These are phyloP conservation scores for Chondrilla cf. caribensis DNA, from an alignment of 37 sponge, comb jelly and placozoan genomes.

Conservation along the genomic window DNA sequence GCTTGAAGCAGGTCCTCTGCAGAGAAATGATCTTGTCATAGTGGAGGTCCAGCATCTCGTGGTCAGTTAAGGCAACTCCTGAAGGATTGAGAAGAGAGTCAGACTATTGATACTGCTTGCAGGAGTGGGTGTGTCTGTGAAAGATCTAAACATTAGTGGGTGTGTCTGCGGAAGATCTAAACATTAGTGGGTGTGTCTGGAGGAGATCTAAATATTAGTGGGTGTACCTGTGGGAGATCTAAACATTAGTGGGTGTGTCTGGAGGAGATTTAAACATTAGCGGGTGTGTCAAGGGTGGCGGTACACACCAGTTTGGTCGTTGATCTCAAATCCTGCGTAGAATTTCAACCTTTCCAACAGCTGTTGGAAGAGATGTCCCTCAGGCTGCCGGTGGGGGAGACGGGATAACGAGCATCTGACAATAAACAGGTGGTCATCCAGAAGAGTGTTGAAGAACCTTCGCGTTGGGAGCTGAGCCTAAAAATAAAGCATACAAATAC, in stretches of 20 bases:
- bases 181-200: too few relatives aligned
- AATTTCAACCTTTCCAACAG: slow-evolving; percentile 86
- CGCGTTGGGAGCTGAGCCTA: slow-evolving; percentile 89
- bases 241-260: too few relatives aligned
- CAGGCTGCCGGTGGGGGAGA: slow-evolving; percentile 53
- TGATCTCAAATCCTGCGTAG: slow-evolving; percentile 95
- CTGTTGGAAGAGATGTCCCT: slow-evolving; percentile 90
- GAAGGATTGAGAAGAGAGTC: too few relatives aligned
- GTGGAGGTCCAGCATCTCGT: slow-evolving; percentile 78
- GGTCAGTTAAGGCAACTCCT: slow-evolving; percentile 73
- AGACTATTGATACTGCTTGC: too few relatives aligned
- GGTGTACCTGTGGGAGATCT: too few relatives aligned
- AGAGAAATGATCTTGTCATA: slow-evolving; percentile 58
- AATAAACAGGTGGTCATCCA: slow-evolving; percentile 77
- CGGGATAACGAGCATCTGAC: slow-evolving; percentile 67
- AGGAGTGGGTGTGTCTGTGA: too few relatives aligned
- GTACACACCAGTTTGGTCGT: slow-evolving; percentile 71
- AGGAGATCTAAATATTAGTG: too few relatives aligned
- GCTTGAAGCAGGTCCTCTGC: slow-evolving; percentile 78
- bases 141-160: too few relatives aligned
- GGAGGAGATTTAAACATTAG: too few relatives aligned
- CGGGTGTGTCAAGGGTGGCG: too few relatives aligned
- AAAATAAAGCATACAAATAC: background rate
- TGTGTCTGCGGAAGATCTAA: too few relatives aligned
- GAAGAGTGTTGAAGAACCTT: slow-evolving; percentile 93